Conservation (phyloP, 2,113 vertebrate species). For the Cervus canadensis region DNA sequence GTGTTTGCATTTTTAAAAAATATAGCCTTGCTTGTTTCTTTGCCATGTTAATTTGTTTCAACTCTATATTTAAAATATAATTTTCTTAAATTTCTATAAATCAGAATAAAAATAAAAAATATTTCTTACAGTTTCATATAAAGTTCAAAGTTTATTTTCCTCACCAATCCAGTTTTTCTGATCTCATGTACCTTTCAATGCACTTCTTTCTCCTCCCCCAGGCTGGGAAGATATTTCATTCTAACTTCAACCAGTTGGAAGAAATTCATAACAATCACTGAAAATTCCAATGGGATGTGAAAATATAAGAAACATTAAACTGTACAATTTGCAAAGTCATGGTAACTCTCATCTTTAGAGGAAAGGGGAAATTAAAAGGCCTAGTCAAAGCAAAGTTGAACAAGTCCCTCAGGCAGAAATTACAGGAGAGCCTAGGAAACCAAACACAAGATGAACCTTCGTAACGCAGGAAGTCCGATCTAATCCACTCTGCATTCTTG, state of each 20-base stretch:
- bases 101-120: neutral
- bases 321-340: conserved; percentile 6
- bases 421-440: neutral
- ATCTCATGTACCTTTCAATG: neutral
- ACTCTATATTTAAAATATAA: neutral
- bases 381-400: neutral
- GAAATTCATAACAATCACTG: conserved; percentile 3
- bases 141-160: neutral
- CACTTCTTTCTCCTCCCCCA: neutral
- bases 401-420: neutral
- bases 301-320: conserved; percentile 35
- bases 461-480: neutral
- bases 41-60: conserved; percentile 2
- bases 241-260: conserved; percentile 23
- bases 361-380: neutral
- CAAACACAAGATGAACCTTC: neutral
- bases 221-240: neutral
- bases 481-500: conserved; percentile 67
- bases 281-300: neutral
- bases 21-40: neutral
- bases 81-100: conserved; percentile 30
- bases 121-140: neutral
- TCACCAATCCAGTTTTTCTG: neutral
- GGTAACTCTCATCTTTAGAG: neutral
- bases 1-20: neutral